Evolutionary conservation across 2,797 vertebrate genomes (phyloP).

Genomic region (Rhincodon typus): DNA sequence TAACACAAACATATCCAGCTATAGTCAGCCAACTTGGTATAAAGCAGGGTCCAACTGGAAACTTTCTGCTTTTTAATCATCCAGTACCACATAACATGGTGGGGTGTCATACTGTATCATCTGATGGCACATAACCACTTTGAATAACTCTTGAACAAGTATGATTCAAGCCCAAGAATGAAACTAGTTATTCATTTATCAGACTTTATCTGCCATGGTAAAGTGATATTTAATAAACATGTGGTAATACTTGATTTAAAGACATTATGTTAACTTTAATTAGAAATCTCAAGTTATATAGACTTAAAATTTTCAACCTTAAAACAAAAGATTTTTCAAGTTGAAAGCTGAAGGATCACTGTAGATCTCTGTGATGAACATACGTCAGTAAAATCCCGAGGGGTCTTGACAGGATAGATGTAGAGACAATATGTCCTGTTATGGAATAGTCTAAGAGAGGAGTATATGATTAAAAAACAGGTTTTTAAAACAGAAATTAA

Average conservation of each 20-base stretch:
- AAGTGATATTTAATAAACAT: neutral
- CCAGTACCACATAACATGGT: neutral
- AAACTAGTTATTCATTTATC: neutral
- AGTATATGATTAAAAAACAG: too few relatives aligned
- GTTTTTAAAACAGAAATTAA: too few relatives aligned
- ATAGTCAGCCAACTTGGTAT: neutral
- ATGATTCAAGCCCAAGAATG: neutral
- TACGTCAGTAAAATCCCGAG: neutral
- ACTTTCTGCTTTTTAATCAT: neutral
- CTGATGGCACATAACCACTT: neutral
- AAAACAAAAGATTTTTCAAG: neutral
- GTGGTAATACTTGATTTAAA: neutral
- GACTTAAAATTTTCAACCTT: neutral
- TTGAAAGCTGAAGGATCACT: neutral
- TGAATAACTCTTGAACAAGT: neutral
- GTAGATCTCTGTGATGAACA: neutral
- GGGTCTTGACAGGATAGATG: too few relatives aligned
- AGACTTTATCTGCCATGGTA: neutral
- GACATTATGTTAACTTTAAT: neutral
- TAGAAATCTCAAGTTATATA: neutral
- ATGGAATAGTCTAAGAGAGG: too few relatives aligned
- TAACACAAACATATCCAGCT: neutral
- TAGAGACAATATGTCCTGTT: too few relatives aligned
- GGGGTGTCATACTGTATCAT: neutral
- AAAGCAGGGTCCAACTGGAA: neutral